A percentile compares a stretch with the other conserved stretches of the same genome.
These are phyloP conservation scores for Corythornis leucogaster DNA, from an alignment of 2,797 vertebrate species.

Conservation along the genomic window DNA sequence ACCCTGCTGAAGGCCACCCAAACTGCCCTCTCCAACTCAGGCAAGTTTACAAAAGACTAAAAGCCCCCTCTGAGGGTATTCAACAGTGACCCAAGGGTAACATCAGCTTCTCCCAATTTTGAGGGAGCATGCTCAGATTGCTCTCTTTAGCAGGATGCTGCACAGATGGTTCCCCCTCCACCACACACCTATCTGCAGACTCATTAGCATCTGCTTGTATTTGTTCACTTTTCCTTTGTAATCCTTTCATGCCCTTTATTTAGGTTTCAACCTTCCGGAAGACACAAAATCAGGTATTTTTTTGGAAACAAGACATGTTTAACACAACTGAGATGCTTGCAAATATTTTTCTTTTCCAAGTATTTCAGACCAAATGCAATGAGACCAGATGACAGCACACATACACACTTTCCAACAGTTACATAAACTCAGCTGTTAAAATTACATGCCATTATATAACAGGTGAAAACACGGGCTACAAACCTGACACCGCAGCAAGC, in stretches of 20 bases:
- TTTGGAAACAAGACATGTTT: not conserved
- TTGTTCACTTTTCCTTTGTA: not conserved
- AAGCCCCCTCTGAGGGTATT: not conserved
- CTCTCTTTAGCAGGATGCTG: not conserved
- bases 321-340: not conserved
- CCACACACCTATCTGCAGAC: not conserved
- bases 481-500: conserved; percentile 26
- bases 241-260: not conserved
- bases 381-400: not conserved
- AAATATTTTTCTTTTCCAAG: not conserved
- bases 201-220: not conserved
- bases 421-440: conserved; percentile 55
- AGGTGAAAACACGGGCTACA: conserved; percentile 49
- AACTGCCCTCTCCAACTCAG: not conserved
- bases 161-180: not conserved
- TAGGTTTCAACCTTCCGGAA: not conserved
- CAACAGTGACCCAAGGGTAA: not conserved
- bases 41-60: not conserved
- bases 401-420: not conserved
- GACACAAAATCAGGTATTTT: not conserved
- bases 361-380: not conserved
- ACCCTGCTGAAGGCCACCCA: not conserved
- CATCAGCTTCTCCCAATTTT: not conserved
- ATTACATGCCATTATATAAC: conserved; percentile 45
- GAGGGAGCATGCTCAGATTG: not conserved